phyloP scores from a whole-genome alignment of 2,113 vertebrate species.

The Sclerurus mexicanus region DNA sequence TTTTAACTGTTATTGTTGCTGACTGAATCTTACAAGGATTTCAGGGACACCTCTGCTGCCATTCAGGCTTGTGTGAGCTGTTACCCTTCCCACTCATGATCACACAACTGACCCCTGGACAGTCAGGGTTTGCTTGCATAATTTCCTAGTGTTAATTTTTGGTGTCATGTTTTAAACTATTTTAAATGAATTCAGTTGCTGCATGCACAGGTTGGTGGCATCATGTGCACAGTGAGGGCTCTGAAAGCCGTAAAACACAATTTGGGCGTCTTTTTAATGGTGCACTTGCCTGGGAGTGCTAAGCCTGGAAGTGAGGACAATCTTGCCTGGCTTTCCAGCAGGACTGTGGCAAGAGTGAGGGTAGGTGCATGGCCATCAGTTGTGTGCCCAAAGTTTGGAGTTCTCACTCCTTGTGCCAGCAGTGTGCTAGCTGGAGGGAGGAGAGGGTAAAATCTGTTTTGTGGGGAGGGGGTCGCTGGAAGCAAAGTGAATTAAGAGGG shows the following conservation, averaged over 20 bases:
- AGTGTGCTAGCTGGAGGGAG: not conserved
- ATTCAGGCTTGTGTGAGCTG: not conserved
- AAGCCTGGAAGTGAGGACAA: not conserved
- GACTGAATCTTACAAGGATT: not conserved
- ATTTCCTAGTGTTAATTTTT: not conserved
- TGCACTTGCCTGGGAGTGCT: not conserved
- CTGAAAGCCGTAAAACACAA: not conserved
- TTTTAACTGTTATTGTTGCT: not conserved
- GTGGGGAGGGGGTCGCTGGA: constrained; percentile 24
- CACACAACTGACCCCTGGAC: not conserved
- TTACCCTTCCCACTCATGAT: not conserved
- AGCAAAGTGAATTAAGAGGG: constrained; percentile 52
- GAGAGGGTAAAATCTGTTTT: constrained; percentile 17
- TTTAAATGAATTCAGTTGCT: not conserved
- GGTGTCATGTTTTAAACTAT: not conserved
- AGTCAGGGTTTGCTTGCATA: not conserved
- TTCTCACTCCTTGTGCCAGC: not conserved
- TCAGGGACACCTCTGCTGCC: not conserved
- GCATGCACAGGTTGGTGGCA: not conserved
- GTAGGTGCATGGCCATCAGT: not conserved
- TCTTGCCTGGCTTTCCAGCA: not conserved
- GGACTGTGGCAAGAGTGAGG: not conserved
- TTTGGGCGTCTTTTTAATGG: not conserved
- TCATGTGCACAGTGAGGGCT: not conserved
- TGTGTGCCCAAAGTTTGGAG: not conserved